Evolutionary conservation across 2,888 invertebrate species (phyloP), one percentile per base, ranked within the genome.

Genomic region (Neelides folsomi): DNA sequence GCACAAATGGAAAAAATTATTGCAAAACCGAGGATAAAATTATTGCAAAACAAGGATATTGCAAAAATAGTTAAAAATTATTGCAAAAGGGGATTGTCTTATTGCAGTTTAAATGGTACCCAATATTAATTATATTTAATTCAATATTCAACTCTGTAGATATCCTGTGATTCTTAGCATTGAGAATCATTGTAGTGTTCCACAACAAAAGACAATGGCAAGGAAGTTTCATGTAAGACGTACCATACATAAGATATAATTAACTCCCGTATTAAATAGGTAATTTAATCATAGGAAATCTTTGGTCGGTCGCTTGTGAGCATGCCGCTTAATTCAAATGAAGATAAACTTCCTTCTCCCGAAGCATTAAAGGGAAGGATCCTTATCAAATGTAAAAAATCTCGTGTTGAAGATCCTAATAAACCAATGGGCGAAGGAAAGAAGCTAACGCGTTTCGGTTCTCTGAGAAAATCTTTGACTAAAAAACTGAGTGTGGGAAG

Each of bases 131-230:
- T n/a, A n/a, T n/a, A n/a, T n/a, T n/a, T n/a, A n/a, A n/a, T n/a
- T n/a, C n/a, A n/a, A n/a, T n/a, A n/a, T n/a, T n/a, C 36, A 18
- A 48, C 49, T 52, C 53, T 63, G 2, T 49, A 77, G 76, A 45
- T 90, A 82, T 70, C 92, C 92, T 0, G 79, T 92, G 0, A 88
- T 92, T 60, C 72, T 92, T 16, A 90, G 89, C 0, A 88, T 92
- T 53, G 92, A 92, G 70, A 90, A 92, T 68, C 90, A 92, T 69
- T 92, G 92, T 69, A 83, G 87, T 0, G 70, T 92, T 50, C 82
- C 83, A 0, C 90, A 92, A 66, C 92, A 92, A 68, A 75, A 88
- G 44, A 83, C 85, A 67, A 92, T 92, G 92, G 90, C 92, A 0
- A 76, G 76, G 52, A 80, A 83, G 1, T 81, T 92, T 73, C 50